Evolutionary conservation across 2,888 invertebrate species (phyloP), one percentile per base, ranked within the genome.

Genomic region (Amblyjoppa proteus): DNA sequence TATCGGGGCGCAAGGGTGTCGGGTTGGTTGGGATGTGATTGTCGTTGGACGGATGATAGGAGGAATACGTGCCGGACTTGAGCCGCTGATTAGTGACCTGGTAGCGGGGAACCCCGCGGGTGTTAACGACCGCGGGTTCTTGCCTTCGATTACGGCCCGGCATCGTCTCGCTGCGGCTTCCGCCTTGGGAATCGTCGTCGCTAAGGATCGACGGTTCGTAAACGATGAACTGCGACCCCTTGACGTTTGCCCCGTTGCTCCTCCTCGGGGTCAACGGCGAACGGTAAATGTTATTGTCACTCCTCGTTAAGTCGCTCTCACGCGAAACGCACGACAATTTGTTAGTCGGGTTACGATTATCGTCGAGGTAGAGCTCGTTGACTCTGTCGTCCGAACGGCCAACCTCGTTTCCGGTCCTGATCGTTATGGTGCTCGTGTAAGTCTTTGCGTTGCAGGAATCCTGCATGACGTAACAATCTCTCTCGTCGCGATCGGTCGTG

Each of bases 351-450:
- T 90, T 90, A 87, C 88, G 87, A 66, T 90, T 90, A 87, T 89
- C 85, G 70, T 89, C 89, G 78, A 87, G 87, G 4, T 20, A 0
- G 66, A 70, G 68, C n/a, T 79, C 80, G 69, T 77, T 74, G 38
- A 73, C 28, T 34, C 51, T 38, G 56, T 83, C 81, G 51, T 66
- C 58, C 73, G 80, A 73, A 74, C 73, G 79, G 84, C 91, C 90
- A 92, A 89, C 91, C 90, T 90, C 92, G 86, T 88, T 91, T 83
- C 89, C 90, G 53, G 94, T 93, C 86, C 92, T 92, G 83, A 94
- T 93, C 88, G 92, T 94, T 87, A 94, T 90, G 34, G 93, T 94
- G 86, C 93, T 94, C 87, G 93, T 94, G 89, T 91, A 94, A n/a
- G 92, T 93, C 91, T 92, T 93, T 69, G 91, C 90, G 81, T 92